These are phyloP conservation scores for Silurus asotus DNA, from an alignment of 2,113 vertebrate species.

Conservation along the genomic window DNA sequence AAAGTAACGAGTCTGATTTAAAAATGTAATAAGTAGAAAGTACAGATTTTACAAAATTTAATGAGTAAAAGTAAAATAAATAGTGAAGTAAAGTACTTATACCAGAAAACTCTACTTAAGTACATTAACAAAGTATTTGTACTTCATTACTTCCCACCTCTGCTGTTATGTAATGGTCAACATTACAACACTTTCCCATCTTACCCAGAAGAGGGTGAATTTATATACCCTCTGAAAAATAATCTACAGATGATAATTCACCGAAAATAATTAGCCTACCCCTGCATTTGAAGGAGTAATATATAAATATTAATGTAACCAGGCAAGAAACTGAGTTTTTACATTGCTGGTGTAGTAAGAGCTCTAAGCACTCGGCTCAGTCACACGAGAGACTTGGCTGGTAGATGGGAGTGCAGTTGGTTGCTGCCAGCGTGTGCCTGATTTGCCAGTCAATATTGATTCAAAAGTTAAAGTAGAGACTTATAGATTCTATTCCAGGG, in stretches of 20 bases:
- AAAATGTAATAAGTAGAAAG: no score
- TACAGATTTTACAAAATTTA: no score
- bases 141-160: no score
- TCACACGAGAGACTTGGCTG: neutral
- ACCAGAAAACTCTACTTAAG: no score
- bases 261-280: neutral
- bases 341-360: neutral
- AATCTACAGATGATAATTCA: neutral
- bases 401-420: neutral
- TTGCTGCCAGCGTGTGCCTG: neutral
- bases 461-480: neutral
- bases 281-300: neutral
- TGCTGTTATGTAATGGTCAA: no score
- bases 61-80: no score
- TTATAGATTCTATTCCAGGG: slow-evolving; percentile 1
- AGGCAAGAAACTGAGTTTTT: neutral
- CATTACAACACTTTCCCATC: no score
- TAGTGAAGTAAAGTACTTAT: no score
- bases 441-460: neutral
- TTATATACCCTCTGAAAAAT: neutral
- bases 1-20: no score
- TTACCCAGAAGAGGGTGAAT: neutral
- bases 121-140: no score
- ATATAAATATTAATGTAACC: neutral
- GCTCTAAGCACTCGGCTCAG: neutral